Conservation (phyloP, 2,888 invertebrate genomes). For the Ceraclea dissimilis region DNA sequence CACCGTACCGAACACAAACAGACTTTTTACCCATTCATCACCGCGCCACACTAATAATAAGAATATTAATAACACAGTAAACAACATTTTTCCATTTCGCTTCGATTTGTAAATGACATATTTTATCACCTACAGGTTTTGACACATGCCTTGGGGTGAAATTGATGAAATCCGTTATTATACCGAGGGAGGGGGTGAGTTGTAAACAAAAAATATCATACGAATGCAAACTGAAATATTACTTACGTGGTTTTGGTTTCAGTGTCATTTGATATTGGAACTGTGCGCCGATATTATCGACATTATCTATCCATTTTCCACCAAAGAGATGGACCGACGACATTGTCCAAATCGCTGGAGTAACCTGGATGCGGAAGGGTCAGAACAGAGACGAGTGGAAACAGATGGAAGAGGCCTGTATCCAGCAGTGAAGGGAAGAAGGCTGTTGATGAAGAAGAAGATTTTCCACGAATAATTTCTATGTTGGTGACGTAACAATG, state of each 20-base stretch:
- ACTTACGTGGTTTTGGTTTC: conserved; percentile 2
- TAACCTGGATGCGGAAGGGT: no score
- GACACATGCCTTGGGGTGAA: neutral
- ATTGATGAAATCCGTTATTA: conserved; percentile 2
- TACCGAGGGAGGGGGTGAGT: neutral
- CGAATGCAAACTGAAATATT: neutral
- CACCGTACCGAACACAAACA: neutral
- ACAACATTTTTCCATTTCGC: neutral
- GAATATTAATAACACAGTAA: neutral
- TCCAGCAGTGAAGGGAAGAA: no score
- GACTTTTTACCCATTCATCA: neutral
- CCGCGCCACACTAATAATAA: neutral
- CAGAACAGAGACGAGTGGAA: no score
- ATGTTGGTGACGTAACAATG: no score
- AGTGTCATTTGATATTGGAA: neutral
- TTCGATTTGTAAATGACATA: conserved; percentile 2
- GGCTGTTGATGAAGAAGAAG: no score
- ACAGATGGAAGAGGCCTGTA: no score
- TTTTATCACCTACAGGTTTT: conserved; percentile 1
- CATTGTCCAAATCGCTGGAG: no score
- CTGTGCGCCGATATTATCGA: neutral
- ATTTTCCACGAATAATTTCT: no score
- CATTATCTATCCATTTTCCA: no score
- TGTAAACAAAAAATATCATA: neutral
- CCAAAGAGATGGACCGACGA: no score